Conservation (phyloP, 2,888 invertebrate genomes). For the Megamerina dolium region DNA sequence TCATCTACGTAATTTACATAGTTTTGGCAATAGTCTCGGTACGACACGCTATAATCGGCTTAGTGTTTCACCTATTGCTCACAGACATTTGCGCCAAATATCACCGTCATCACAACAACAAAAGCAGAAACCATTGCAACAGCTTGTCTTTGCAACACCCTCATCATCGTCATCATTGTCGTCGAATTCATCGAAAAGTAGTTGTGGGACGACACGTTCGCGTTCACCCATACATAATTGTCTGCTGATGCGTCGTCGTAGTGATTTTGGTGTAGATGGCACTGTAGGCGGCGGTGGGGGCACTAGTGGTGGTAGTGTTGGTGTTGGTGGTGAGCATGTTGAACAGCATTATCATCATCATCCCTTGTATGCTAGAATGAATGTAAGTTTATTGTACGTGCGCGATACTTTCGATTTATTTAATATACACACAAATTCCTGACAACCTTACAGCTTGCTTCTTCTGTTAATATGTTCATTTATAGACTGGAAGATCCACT, state of each 20-base stretch:
- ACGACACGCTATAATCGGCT: slow-evolving; percentile 28
- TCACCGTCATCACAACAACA: slow-evolving; percentile 23
- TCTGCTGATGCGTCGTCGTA: slow-evolving; percentile 38
- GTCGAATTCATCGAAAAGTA: background rate
- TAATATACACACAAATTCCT: too few relatives aligned
- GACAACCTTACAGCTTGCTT: too few relatives aligned
- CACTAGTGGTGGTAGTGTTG: too few relatives aligned
- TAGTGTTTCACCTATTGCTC: too few relatives aligned
- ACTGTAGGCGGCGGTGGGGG: too few relatives aligned
- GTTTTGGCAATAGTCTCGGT: slow-evolving; percentile 34
- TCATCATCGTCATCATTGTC: background rate
- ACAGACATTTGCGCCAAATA: too few relatives aligned
- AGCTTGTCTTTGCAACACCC: background rate
- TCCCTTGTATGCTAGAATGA: background rate
- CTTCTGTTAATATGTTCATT: too few relatives aligned
- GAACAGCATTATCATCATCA: slow-evolving; percentile 7
- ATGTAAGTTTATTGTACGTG: slow-evolving; percentile 11
- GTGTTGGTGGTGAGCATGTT: too few relatives aligned
- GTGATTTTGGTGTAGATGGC: slow-evolving; percentile 29
- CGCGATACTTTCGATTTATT: background rate
- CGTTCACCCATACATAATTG: slow-evolving; percentile 25
- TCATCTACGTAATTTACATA: slow-evolving; percentile 19
- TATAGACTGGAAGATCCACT: too few relatives aligned
- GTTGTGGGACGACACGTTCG: background rate
- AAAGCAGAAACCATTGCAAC: background rate